These are phyloP conservation scores for Peromyscus eremicus DNA, from an alignment of 2,797 vertebrate species.

Conservation along the genomic window DNA sequence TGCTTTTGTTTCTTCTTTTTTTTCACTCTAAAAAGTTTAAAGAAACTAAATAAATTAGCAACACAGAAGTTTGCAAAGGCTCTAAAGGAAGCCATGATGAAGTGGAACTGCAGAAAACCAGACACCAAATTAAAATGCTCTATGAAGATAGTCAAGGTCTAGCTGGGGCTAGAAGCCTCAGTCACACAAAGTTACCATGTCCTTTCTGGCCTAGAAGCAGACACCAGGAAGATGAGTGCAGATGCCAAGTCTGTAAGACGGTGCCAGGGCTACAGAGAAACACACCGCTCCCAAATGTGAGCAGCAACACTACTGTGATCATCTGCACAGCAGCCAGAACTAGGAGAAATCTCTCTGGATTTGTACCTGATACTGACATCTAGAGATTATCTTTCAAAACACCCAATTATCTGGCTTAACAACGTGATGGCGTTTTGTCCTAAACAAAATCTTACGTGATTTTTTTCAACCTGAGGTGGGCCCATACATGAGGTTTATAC, in stretches of 20 bases:
- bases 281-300: not conserved
- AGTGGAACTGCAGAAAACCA: conserved; percentile 63
- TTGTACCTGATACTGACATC: not conserved
- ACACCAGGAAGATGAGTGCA: not conserved
- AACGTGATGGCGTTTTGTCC: not conserved
- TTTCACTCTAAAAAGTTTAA: conserved; percentile 68
- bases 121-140: conserved; percentile 51
- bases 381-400: not conserved
- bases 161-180: not conserved
- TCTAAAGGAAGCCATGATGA: conserved; percentile 61
- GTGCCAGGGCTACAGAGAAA: not conserved
- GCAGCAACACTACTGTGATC: not conserved
- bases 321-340: not conserved
- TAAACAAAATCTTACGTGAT: not conserved
- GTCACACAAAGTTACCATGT: not conserved
- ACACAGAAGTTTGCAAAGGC: conserved; percentile 76
- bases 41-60: conserved; percentile 70
- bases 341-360: not conserved
- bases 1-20: conserved; percentile 67
- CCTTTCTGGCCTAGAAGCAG: not conserved
- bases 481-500: not conserved
- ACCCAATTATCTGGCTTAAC: not conserved
- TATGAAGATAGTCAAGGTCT: not conserved
- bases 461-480: not conserved
- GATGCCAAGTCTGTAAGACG: not conserved